Percentiles rank a stretch among this genome's conserved stretches.
phyloP scores from a whole-genome alignment of 2,888 invertebrate species.

The Diadromus collaris region DNA sequence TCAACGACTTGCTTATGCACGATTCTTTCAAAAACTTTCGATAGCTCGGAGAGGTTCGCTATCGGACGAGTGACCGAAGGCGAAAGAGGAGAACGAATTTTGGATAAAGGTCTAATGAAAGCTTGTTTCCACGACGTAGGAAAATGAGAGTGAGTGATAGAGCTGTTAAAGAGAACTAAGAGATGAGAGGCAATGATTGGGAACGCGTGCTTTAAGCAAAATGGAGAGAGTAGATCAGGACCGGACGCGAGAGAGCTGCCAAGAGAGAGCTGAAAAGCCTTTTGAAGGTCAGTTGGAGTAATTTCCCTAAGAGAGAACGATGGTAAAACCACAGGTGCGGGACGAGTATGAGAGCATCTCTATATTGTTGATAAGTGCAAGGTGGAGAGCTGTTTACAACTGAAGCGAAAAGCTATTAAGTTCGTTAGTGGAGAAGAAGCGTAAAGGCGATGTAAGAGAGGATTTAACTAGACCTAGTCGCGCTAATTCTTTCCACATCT shows the following conservation, averaged over 20 bases:
- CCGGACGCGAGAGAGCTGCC: neutral
- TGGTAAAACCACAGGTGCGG: neutral
- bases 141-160: neutral
- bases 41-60: neutral
- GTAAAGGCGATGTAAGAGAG: neutral
- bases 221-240: neutral
- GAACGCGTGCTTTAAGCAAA: neutral
- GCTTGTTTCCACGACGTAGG: neutral
- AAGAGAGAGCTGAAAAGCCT: neutral
- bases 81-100: neutral
- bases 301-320: neutral
- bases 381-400: neutral
- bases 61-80: neutral
- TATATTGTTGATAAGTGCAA: neutral
- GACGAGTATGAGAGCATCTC: no score
- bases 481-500: conserved; percentile 5
- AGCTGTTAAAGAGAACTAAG: neutral
- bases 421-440: neutral
- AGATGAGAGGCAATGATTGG: no score
- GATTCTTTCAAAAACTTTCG: neutral
- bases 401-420: neutral
- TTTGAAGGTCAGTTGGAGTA: neutral
- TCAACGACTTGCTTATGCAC: neutral
- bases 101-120: neutral
- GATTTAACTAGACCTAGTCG: neutral